Conservation (phyloP, 2,797 vertebrate genomes). For the Coluber constrictor region DNA sequence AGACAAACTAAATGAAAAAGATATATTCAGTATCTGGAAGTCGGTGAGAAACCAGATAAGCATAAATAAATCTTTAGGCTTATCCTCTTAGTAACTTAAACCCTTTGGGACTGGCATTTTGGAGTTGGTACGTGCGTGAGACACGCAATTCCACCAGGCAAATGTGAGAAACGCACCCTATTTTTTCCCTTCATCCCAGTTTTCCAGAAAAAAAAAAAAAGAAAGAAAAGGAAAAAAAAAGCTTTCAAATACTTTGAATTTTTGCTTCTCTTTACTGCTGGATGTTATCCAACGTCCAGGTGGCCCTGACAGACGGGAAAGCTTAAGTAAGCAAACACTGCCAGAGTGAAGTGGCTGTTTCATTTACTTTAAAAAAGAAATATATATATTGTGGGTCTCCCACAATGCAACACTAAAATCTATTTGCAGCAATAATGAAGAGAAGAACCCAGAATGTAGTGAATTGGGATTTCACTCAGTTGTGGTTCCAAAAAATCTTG, state of each 20-base stretch:
- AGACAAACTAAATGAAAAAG: neutral
- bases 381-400: too few relatives aligned
- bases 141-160: neutral
- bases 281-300: neutral
- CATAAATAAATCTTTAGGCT: neutral
- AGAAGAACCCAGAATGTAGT: too few relatives aligned
- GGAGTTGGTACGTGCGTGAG: neutral
- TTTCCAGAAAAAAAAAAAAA: fast-evolving
- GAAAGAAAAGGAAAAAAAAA: too few relatives aligned
- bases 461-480: too few relatives aligned
- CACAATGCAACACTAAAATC: too few relatives aligned
- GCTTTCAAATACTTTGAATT: neutral
- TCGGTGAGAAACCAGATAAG: neutral
- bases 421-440: too few relatives aligned
- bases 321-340: neutral
- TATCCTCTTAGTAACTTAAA: neutral
- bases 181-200: neutral
- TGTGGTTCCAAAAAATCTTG: too few relatives aligned
- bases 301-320: neutral
- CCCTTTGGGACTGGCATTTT: neutral
- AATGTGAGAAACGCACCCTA: neutral
- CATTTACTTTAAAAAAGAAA: neutral
- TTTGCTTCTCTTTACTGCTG: neutral
- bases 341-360: neutral
- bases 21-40: neutral